phyloP scores from a whole-genome alignment of 2,797 vertebrate species.

The Phoebastria nigripes region DNA sequence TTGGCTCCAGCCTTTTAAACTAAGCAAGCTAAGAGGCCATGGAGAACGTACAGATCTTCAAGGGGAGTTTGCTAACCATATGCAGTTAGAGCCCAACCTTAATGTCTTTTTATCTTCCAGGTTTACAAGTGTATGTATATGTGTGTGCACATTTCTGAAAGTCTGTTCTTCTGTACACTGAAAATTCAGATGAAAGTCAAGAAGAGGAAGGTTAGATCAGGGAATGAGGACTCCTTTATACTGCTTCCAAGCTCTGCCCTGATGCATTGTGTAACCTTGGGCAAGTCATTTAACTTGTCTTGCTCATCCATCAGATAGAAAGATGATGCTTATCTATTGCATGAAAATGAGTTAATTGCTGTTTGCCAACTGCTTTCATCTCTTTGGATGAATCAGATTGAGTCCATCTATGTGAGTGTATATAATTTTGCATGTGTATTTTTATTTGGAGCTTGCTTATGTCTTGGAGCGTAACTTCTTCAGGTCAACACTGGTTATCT shows the following conservation, averaged over 20 bases:
- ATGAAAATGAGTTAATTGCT: conserved; percentile 65
- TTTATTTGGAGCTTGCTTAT: conserved; percentile 51
- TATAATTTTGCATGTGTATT: conserved; percentile 56
- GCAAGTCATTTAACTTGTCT: conserved; percentile 67
- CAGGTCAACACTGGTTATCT: conserved; percentile 64
- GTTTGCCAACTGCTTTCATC: conserved; percentile 68
- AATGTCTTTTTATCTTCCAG: conserved; percentile 44
- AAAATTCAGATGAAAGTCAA: conserved; percentile 65
- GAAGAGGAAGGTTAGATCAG: conserved; percentile 57
- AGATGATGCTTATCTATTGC: conserved; percentile 63
- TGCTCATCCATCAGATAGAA: conserved; percentile 63
- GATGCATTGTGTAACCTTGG: conserved; percentile 66
- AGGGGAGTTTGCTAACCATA: conserved; percentile 33
- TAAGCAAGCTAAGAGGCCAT: background rate
- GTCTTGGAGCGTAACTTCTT: conserved; percentile 51
- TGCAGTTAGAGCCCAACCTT: background rate
- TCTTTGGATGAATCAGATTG: conserved; percentile 59
- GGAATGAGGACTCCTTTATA: conserved; percentile 60
- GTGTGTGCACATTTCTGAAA: conserved; percentile 38
- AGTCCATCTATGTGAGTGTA: conserved; percentile 38
- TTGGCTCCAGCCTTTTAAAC: background rate
- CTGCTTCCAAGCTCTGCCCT: conserved; percentile 56
- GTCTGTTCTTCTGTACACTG: background rate
- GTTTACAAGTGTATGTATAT: conserved; percentile 5
- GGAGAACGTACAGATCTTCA: conserved; percentile 38